phyloP scores from a whole-genome alignment of 2,113 vertebrate species.

The Campylorhamphus procurvoides region DNA sequence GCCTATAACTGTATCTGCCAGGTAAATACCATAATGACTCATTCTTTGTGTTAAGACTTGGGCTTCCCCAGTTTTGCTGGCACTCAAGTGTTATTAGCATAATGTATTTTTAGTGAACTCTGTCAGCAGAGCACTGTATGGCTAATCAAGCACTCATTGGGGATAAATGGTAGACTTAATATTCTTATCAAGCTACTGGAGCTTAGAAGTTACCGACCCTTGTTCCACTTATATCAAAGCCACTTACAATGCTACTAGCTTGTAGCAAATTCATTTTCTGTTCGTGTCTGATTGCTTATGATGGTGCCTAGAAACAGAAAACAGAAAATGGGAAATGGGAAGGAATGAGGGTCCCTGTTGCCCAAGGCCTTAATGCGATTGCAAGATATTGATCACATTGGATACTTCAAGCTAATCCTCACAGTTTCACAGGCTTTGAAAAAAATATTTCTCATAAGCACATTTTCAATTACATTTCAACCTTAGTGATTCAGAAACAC shows the following conservation, averaged over 20 bases:
- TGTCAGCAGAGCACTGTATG: slow-evolving; percentile 57
- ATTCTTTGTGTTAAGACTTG: slow-evolving; percentile 9
- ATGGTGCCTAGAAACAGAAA: slow-evolving; percentile 40
- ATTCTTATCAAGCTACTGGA: slow-evolving; percentile 48
- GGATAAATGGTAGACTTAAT: slow-evolving; percentile 58
- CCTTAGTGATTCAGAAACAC: neutral
- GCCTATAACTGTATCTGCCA: neutral
- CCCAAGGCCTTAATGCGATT: neutral
- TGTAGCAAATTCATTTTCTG: slow-evolving; percentile 58
- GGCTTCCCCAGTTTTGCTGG: slow-evolving; percentile 24
- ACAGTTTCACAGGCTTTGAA: slow-evolving; percentile 25
- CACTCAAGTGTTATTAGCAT: slow-evolving; percentile 52
- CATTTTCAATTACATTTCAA: slow-evolving; percentile 35
- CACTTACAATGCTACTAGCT: slow-evolving; percentile 41
- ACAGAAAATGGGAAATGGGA: slow-evolving; percentile 1
- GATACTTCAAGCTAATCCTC: slow-evolving; percentile 36
- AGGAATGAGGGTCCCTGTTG: neutral
- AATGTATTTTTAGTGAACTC: slow-evolving; percentile 70
- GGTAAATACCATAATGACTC: slow-evolving; percentile 40
- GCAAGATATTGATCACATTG: slow-evolving; percentile 31
- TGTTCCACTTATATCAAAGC: slow-evolving; percentile 50
- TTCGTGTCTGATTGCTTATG: slow-evolving; percentile 20
- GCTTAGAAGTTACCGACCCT: slow-evolving; percentile 37
- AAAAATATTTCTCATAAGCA: slow-evolving; percentile 36
- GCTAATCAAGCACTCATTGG: slow-evolving; percentile 53